Base-by-base conservation (phyloP, 2,888 invertebrate genomes). In the Pristionchus arcanus region DNA sequence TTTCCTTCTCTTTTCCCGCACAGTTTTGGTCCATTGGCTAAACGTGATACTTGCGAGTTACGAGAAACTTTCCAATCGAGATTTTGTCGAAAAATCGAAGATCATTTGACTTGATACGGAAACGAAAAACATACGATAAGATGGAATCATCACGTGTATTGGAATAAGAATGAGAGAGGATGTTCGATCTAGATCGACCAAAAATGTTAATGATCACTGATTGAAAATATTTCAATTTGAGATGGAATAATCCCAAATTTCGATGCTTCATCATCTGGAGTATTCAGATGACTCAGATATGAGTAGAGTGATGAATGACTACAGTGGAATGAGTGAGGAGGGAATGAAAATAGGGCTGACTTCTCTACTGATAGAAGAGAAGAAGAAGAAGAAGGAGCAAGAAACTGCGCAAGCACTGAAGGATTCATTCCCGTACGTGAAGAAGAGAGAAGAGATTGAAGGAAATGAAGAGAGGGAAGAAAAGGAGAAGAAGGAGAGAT, bases 351-450 rank as follows among this genome's bases (percentile, higher is more conserved):
- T 77, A 77, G 42, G n/a, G 77, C 21, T 42, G 19, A 21, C 77
- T 77, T 42, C 37, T 49, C 77, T n/a, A 37, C 77, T 77, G 42
- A 42, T 49, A 42, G 42, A 21, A 42, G 77, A 49, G 49, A 49
- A 77, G 77, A 59, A 68, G 66, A 66, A 13, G 31, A 25, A 68
- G 68, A 77, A 49, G 77, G 25, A 77, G 77, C 74, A 77, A 77
- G 42, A 77, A 77, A 77, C 37, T 77, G 77, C 77, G 77, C 77
- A 71, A 71, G 34, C 77, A 37, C 49, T 77, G 42, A 49, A 37
- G 37, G 77, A 77, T 77, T 77, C 77, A 49, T 77, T 77, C 77
- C 71, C 77, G 74, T 77, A 77, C 77, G 77, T 77, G 77, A 77
- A 77, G 77, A 77, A 4, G 42, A 31, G 34, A 71, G 31, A 74